These are phyloP conservation scores for Tachina fera DNA, from an alignment of 2,888 invertebrate genomes.

Conservation along the genomic window DNA sequence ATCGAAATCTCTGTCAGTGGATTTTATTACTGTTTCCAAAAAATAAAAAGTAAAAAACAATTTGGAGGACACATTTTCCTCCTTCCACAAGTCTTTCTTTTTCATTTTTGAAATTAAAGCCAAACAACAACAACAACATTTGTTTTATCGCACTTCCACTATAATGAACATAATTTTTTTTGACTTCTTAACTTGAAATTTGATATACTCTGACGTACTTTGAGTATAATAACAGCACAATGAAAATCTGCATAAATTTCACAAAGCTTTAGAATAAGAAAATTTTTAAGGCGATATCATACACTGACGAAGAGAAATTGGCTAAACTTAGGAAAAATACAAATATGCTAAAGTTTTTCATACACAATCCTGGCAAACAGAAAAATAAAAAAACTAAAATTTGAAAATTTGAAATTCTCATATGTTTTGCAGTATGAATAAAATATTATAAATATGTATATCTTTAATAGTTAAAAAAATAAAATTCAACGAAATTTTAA, in stretches of 20 bases:
- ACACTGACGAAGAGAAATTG: neutral
- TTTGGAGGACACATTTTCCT: neutral
- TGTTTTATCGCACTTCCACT: conserved; percentile 81
- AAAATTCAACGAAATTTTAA: no score
- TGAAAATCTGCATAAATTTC: neutral
- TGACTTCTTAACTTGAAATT: conserved; percentile 16
- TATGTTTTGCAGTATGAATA: no score
- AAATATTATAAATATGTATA: no score
- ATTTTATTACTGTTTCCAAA: conserved; percentile 58
- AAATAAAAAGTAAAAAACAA: neutral
- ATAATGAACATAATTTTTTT: conserved; percentile 57
- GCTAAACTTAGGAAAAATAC: neutral
- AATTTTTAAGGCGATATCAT: neutral
- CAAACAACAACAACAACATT: conserved; percentile 73
- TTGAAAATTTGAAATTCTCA: no score
- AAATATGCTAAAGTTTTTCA: neutral
- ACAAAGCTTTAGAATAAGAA: conserved; percentile 1
- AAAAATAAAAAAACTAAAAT: neutral
- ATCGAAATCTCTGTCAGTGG: conserved; percentile 77
- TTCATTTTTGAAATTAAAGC: conserved; percentile 39
- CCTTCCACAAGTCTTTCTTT: neutral
- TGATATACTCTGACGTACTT: neutral
- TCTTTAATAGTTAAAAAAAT: no score
- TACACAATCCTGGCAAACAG: neutral
- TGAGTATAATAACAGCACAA: neutral